phyloP scores from a whole-genome alignment of 2,888 invertebrate genomes.

The Cosmia pyralina region DNA sequence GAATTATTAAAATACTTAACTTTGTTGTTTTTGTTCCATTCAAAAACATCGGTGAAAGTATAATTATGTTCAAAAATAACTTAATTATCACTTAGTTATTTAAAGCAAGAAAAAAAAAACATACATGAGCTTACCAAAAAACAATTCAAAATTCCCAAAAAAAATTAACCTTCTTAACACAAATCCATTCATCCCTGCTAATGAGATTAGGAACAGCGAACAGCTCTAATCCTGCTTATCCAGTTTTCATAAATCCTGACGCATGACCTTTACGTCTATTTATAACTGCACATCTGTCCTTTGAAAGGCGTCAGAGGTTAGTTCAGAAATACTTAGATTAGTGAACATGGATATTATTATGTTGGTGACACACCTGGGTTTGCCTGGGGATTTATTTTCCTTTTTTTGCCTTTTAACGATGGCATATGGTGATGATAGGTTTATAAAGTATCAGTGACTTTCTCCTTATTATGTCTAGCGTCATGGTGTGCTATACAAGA shows the following conservation, averaged over 20 bases:
- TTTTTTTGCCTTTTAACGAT: neutral
- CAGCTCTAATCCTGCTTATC: slow-evolving; percentile 39
- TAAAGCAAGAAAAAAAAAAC: slow-evolving; percentile 7
- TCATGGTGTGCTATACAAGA: neutral
- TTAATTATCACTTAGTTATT: too few relatives aligned
- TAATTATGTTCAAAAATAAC: neutral
- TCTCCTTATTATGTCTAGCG: neutral
- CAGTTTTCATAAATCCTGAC: slow-evolving; percentile 44
- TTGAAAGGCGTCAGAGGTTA: slow-evolving; percentile 5
- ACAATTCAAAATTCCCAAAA: slow-evolving; percentile 14
- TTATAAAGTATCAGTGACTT: neutral
- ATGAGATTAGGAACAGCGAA: slow-evolving; percentile 24
- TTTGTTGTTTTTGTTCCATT: neutral
- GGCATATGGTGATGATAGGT: neutral
- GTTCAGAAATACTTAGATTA: slow-evolving; percentile 22
- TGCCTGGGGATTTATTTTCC: neutral
- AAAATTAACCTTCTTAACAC: slow-evolving; percentile 5
- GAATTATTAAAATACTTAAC: neutral
- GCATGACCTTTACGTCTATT: slow-evolving; percentile 43
- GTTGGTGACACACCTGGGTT: neutral
- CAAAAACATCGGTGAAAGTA: neutral
- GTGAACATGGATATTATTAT: neutral
- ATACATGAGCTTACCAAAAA: slow-evolving; percentile 13
- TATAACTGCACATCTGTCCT: slow-evolving; percentile 53
- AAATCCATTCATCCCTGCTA: slow-evolving; percentile 34